Evolutionary conservation across 2,888 invertebrate species (phyloP).

Genomic region (Gordius sp.): DNA sequence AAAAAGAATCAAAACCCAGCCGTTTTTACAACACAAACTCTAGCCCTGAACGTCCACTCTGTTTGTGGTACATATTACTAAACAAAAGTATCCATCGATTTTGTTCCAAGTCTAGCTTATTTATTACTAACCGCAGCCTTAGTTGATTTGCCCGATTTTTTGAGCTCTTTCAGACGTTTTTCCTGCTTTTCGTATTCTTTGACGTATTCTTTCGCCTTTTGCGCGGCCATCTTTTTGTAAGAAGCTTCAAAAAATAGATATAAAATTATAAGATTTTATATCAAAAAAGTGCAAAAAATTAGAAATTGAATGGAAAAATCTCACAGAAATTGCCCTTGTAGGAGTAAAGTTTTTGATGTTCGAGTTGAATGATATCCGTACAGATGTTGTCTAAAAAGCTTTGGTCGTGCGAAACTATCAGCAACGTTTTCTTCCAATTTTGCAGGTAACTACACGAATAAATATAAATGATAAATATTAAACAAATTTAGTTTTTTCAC

Average conservation of each 20-base stretch:
- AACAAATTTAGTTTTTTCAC: constrained; percentile 16
- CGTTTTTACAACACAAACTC: no score
- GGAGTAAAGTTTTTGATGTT: constrained; percentile 69
- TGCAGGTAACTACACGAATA: constrained; percentile 49
- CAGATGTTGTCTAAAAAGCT: constrained; percentile 97
- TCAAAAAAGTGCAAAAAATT: not conserved
- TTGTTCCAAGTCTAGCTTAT: no score
- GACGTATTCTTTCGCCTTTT: constrained; percentile 70
- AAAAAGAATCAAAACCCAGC: no score
- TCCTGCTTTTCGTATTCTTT: constrained; percentile 97
- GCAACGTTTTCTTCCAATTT: constrained; percentile 86
- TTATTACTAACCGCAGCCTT: constrained; percentile 57
- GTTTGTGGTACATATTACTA: no score
- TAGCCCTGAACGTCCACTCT: no score
- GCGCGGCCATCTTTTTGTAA: constrained; percentile 94
- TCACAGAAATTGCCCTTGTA: constrained; percentile 74
- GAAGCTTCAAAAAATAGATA: constrained; percentile 23
- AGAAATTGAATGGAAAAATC: not conserved
- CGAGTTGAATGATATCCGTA: constrained; percentile 88
- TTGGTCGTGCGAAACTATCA: constrained; percentile 97
- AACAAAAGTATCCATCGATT: no score
- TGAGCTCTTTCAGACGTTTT: constrained; percentile 69
- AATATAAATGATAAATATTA: constrained; percentile 17
- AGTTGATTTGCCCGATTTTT: constrained; percentile 76
- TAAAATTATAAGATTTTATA: not conserved